A percentile compares a stretch with the other conserved stretches of the same genome.
These are phyloP conservation scores for Sebastes diaconus DNA, from an alignment of 2,797 vertebrate species.

Conservation along the genomic window DNA sequence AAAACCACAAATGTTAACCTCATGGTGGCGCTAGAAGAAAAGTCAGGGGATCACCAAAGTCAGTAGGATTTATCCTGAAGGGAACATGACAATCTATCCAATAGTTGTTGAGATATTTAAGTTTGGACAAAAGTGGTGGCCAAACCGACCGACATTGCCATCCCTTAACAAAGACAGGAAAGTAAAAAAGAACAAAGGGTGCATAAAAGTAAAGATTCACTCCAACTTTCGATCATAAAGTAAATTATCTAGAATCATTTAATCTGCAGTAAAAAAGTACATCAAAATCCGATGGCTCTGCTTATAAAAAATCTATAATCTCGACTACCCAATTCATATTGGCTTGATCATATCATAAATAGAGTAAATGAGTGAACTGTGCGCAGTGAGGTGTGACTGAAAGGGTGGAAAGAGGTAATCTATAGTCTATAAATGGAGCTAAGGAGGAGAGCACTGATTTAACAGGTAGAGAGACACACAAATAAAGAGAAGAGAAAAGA, in stretches of 20 bases:
- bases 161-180: neutral
- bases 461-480: constrained; percentile 3
- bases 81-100: neutral
- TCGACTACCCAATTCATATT: neutral
- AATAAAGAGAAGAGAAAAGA: neutral
- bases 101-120: neutral
- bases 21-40: neutral
- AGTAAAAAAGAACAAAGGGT: neutral
- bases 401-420: neutral
- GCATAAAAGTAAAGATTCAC: neutral
- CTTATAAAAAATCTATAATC: neutral
- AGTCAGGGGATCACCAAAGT: neutral
- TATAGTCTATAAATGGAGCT: neutral
- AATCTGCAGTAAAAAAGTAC: neutral
- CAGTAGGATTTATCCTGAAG: neutral
- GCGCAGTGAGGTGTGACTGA: neutral
- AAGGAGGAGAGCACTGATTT: neutral
- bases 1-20: neutral
- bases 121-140: neutral
- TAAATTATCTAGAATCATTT: neutral
- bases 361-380: neutral
- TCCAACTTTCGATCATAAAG: neutral
- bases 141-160: neutral
- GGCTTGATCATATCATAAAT: neutral
- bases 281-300: neutral